Conservation (phyloP, 1,140 invertebrate genomes). For the Hyposmocoma kahamanoa region DNA sequence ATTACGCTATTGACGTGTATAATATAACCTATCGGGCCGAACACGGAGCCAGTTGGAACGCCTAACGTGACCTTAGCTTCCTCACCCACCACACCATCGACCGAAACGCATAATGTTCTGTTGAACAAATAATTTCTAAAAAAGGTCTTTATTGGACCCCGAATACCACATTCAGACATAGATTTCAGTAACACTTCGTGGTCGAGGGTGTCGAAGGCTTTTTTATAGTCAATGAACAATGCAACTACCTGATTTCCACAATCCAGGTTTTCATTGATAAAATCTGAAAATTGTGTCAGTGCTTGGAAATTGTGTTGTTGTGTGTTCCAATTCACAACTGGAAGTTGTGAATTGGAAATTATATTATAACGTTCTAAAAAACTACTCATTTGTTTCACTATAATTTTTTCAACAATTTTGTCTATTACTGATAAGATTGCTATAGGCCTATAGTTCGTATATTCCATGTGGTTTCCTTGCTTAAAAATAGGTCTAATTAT, state of each 20-base stretch:
- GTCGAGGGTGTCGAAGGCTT: slow-evolving; percentile 13
- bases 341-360: neutral
- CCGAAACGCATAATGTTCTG: neutral
- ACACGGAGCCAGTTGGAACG: slow-evolving; percentile 17
- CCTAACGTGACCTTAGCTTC: slow-evolving; percentile 4
- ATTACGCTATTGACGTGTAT: slow-evolving; percentile 19
- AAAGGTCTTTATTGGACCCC: slow-evolving; percentile 3
- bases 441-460: slow-evolving; percentile 7
- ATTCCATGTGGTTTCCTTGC: neutral
- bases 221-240: slow-evolving; percentile 10
- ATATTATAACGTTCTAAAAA: slow-evolving; percentile 8
- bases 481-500: slow-evolving; percentile 6
- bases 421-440: slow-evolving; percentile 2
- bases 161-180: slow-evolving; percentile 8
- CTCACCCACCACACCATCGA: slow-evolving; percentile 3
- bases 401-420: slow-evolving; percentile 7
- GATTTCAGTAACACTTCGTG: slow-evolving; percentile 4
- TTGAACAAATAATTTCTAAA: neutral
- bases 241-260: slow-evolving; percentile 6
- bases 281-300: slow-evolving; percentile 6
- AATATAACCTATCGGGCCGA: slow-evolving; percentile 10
- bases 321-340: too few species aligned
- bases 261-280: slow-evolving; percentile 1
- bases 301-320: slow-evolving; percentile 8
- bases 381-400: slow-evolving; percentile 4